Conservation (phyloP, 1,140 invertebrate species). For the Drosophila littoralis region DNA sequence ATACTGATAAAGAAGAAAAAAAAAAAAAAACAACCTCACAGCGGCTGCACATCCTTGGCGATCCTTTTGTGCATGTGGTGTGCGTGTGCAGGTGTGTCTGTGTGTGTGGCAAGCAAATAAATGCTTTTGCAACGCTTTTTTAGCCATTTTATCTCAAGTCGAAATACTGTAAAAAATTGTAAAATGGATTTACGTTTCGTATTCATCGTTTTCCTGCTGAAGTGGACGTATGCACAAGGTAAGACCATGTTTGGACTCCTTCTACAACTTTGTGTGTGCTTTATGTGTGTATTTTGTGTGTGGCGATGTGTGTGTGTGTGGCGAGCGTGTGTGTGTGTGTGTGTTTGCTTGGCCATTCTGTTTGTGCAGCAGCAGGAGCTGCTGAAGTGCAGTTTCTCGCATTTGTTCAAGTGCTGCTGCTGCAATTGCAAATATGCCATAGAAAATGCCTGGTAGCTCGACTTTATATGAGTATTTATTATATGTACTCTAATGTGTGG, state of each 20-base stretch:
- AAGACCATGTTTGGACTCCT: slow-evolving; percentile 43
- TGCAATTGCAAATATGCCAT: slow-evolving; percentile 75
- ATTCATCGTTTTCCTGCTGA: slow-evolving; percentile 83
- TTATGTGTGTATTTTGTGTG: slow-evolving; percentile 10
- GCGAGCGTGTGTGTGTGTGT: slow-evolving; percentile 13
- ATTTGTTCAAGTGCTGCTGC: slow-evolving; percentile 44
- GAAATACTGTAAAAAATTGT: slow-evolving; percentile 77
- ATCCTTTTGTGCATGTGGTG: slow-evolving; percentile 8
- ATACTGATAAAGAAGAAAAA: slow-evolving; percentile 12
- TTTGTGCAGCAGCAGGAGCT: slow-evolving; percentile 67
- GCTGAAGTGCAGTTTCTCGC: slow-evolving; percentile 65
- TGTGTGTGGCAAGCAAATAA: slow-evolving; percentile 69
- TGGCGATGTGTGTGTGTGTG: slow-evolving; percentile 14
- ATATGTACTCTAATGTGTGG: slow-evolving; percentile 28
- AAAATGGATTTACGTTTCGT: slow-evolving; percentile 84
- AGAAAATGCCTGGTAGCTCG: slow-evolving; percentile 65
- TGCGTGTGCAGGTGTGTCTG: slow-evolving; percentile 29
- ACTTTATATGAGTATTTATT: slow-evolving; percentile 43
- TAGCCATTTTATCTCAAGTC: slow-evolving; percentile 80
- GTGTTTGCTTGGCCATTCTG: slow-evolving; percentile 67
- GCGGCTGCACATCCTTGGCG: slow-evolving; percentile 10
- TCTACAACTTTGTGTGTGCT: not conserved
- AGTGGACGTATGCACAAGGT: slow-evolving; percentile 84
- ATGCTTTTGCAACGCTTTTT: slow-evolving; percentile 77
- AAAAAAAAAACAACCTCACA: slow-evolving; percentile 17